Evolutionary conservation across 2,797 vertebrate species (phyloP).

Genomic region (Toxotes lorentzi): DNA sequence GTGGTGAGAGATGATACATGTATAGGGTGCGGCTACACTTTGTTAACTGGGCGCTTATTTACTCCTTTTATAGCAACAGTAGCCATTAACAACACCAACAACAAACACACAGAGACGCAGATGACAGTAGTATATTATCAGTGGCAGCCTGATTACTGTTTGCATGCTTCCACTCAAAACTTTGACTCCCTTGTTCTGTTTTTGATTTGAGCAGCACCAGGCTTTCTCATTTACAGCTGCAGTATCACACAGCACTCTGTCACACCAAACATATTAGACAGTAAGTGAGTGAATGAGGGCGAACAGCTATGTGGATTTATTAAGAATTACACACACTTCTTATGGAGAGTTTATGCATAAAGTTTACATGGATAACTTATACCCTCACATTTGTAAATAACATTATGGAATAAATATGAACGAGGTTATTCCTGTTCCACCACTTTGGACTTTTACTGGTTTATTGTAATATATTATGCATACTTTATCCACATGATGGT

Average conservation of each 20-base stretch:
- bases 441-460: not conserved
- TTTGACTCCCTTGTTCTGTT: constrained; percentile 6
- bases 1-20: constrained; percentile 35
- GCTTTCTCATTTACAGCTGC: not conserved
- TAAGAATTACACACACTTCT: not conserved
- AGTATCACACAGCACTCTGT: not conserved
- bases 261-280: constrained; percentile 2
- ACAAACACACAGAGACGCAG: not conserved
- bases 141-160: constrained; percentile 21
- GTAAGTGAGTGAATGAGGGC: not conserved
- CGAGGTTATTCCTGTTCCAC: not conserved
- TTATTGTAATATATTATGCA: not conserved
- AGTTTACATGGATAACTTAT: not conserved
- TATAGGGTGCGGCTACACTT: not conserved
- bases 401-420: not conserved
- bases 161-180: constrained; percentile 12
- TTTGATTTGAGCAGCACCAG: not conserved
- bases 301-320: not conserved
- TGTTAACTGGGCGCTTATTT: not conserved
- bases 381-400: not conserved
- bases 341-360: not conserved
- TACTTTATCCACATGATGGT: not conserved
- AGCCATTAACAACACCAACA: not conserved
- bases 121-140: constrained; percentile 9
- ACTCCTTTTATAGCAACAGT: not conserved